A percentile compares a stretch with the other conserved stretches of the same genome.
Conservation (phyloP, 2,113 vertebrate species). For the Amazona guildingii region DNA sequence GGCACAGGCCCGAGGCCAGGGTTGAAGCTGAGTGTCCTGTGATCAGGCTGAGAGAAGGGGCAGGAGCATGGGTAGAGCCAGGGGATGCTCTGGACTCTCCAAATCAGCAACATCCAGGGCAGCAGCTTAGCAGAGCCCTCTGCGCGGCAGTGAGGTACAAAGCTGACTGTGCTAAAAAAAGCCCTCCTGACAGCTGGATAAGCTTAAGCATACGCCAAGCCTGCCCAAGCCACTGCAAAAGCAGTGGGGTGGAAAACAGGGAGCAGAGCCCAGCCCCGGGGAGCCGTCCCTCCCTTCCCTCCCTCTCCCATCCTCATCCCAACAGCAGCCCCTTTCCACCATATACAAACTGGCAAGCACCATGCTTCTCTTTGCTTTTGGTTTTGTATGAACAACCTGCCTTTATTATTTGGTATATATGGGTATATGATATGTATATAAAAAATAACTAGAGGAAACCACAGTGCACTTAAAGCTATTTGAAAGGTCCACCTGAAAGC, state of each 20-base stretch:
- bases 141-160: rapidly evolving
- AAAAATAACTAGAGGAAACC: conserved; percentile 39
- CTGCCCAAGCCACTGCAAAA: neutral
- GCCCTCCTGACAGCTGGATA: conserved; percentile 42
- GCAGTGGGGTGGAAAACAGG: neutral
- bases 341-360: rapidly evolving
- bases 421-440: neutral
- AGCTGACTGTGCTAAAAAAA: conserved; percentile 59
- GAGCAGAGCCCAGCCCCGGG: neutral
- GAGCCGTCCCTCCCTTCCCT: neutral
- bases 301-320: neutral
- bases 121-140: conserved; percentile 11
- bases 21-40: neutral
- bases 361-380: neutral
- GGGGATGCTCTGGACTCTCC: neutral
- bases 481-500: conserved; percentile 38
- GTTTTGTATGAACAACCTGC: conserved; percentile 43
- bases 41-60: neutral
- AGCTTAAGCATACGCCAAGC: neutral
- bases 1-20: neutral
- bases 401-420: conserved; percentile 37
- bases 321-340: neutral
- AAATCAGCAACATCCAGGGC: conserved; percentile 8
- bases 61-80: neutral
- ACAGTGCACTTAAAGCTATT: conserved; percentile 26